Conservation (phyloP, 2,888 invertebrate species). For the Dimorphilus gyrociliatus region DNA sequence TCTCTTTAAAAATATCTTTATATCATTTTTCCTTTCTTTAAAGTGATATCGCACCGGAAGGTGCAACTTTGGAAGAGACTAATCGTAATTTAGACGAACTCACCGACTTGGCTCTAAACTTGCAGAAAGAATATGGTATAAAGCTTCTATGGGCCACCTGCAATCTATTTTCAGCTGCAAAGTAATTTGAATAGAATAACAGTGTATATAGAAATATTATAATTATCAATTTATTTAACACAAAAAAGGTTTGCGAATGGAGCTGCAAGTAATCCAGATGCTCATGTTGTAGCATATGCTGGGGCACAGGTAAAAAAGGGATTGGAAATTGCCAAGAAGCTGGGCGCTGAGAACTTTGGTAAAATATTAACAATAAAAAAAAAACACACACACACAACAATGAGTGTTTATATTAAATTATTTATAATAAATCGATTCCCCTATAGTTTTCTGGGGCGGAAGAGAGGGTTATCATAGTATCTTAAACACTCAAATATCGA, state of each 20-base stretch:
- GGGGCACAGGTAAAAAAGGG: conserved; percentile 47
- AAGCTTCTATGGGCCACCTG: conserved; percentile 50
- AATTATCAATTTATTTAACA: not conserved
- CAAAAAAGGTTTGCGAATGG: conserved; percentile 45
- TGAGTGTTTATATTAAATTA: not conserved
- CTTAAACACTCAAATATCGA: conserved; percentile 46
- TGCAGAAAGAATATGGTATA: conserved; percentile 44
- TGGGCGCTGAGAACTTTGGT: conserved; percentile 47
- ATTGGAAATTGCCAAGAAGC: conserved; percentile 46
- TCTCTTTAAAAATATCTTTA: not conserved
- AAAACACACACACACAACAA: not conserved
- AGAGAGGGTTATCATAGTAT: conserved; percentile 47
- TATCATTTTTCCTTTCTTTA: conserved; percentile 4
- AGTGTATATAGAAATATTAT: not conserved
- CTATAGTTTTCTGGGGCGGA: conserved; percentile 44
- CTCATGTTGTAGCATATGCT: conserved; percentile 45
- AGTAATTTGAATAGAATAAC: conserved; percentile 34
- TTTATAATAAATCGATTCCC: conserved; percentile 1
- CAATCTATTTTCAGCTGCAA: conserved; percentile 46
- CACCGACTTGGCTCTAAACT: conserved; percentile 44
- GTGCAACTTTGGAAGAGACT: conserved; percentile 44
- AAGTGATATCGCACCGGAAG: conserved; percentile 46
- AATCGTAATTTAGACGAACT: conserved; percentile 46
- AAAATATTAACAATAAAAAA: conserved; percentile 2
- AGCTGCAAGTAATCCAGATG: conserved; percentile 47